phyloP scores from a whole-genome alignment of 1,140 invertebrate genomes.

The Camponotus floridanus region DNA sequence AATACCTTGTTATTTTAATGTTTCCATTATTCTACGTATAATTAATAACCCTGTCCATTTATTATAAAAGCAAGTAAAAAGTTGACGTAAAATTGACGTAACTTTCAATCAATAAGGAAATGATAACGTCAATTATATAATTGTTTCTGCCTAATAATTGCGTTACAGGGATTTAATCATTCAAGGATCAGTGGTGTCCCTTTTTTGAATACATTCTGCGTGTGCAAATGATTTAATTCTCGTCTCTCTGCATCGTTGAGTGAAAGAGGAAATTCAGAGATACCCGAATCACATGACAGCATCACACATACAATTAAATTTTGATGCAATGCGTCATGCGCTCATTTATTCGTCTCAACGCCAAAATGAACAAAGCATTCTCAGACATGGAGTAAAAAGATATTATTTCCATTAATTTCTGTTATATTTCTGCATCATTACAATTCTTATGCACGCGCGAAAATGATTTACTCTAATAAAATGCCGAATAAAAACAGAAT shows the following conservation, averaged over 20 bases:
- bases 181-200: background rate
- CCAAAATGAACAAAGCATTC: background rate
- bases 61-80: background rate
- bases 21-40: background rate
- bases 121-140: background rate
- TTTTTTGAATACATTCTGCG: background rate
- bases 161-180: background rate
- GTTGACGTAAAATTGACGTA: background rate
- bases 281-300: constrained; percentile 43
- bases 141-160: background rate
- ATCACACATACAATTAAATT: constrained; percentile 62
- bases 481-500: background rate
- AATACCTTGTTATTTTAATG: background rate
- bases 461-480: constrained; percentile 3
- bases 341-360: constrained; percentile 45
- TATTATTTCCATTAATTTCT: background rate
- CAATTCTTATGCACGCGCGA: background rate
- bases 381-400: background rate
- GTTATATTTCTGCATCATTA: background rate
- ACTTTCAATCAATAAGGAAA: background rate
- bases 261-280: constrained; percentile 8
- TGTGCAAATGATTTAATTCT: background rate
- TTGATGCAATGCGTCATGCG: constrained; percentile 73
- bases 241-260: background rate
- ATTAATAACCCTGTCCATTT: background rate